Evolutionary conservation across 2,797 vertebrate genomes (phyloP).

Genomic region (Thunnus albacares): DNA sequence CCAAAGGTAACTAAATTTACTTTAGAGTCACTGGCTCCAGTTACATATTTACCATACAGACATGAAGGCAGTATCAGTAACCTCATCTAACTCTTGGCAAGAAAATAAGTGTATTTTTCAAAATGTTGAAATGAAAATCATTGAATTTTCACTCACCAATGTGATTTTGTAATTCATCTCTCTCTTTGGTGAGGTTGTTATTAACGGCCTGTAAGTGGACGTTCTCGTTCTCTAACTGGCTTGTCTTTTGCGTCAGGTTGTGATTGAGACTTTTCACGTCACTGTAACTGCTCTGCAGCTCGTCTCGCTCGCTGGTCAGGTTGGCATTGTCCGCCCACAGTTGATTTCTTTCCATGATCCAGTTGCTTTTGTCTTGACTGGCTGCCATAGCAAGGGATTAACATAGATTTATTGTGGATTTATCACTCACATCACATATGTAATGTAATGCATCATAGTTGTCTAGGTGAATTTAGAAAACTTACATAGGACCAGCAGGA

Average conservation of each 20-base stretch:
- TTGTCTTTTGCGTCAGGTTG: neutral
- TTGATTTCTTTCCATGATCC: neutral
- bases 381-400: neutral
- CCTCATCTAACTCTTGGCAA: too few species aligned
- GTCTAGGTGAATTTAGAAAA: neutral
- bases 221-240: neutral
- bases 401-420: neutral
- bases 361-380: neutral
- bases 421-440: neutral
- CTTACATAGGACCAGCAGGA: conserved; percentile 30
- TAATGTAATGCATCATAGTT: neutral
- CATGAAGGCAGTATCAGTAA: too few species aligned
- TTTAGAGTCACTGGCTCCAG: too few species aligned
- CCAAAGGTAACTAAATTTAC: too few species aligned
- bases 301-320: neutral
- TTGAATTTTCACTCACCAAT: conserved; percentile 11
- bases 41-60: too few species aligned
- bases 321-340: neutral
- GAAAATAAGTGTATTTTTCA: too few species aligned
- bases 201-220: neutral
- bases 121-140: neutral
- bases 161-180: neutral
- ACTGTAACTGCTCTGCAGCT: neutral
- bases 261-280: neutral
- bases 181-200: conserved; percentile 11